A percentile compares a stretch with the other conserved stretches of the same genome.
Conservation (phyloP, 1,140 invertebrate species). For the Globodera ellingtonae region DNA sequence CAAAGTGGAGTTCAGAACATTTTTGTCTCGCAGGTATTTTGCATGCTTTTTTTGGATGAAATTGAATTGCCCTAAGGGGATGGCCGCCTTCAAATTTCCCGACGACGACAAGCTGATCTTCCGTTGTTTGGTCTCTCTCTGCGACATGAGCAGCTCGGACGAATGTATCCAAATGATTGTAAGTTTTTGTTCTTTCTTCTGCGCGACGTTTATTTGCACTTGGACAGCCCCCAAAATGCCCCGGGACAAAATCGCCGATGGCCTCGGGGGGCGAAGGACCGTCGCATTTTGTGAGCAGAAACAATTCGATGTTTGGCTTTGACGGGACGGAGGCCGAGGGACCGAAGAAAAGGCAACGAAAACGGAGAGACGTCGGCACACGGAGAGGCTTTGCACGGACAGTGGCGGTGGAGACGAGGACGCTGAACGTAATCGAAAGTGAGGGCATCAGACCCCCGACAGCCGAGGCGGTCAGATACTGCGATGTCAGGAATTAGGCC, state of each 20-base stretch:
- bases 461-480: slow-evolving; percentile 52
- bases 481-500: slow-evolving; percentile 49
- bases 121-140: slow-evolving; percentile 58
- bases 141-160: slow-evolving; percentile 53
- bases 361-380: slow-evolving; percentile 27
- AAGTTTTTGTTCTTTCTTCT: slow-evolving; percentile 30
- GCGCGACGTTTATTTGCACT: slow-evolving; percentile 7
- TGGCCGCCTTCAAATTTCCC: slow-evolving; percentile 64
- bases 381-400: slow-evolving; percentile 44
- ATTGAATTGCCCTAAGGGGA: slow-evolving; percentile 47
- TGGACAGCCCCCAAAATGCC: slow-evolving; percentile 59
- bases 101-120: slow-evolving; percentile 61
- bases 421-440: slow-evolving; percentile 60
- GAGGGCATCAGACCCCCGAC: slow-evolving; percentile 56
- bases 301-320: slow-evolving; percentile 32
- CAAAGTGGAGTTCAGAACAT: slow-evolving; percentile 17
- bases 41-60: no score
- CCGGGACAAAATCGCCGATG: slow-evolving; percentile 13
- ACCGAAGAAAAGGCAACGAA: slow-evolving; percentile 28
- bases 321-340: slow-evolving; percentile 17
- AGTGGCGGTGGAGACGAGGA: slow-evolving; percentile 50
- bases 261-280: slow-evolving; percentile 34
- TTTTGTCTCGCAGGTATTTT: slow-evolving; percentile 53
- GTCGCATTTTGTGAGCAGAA: slow-evolving; percentile 39
- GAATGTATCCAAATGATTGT: slow-evolving; percentile 55